Evolutionary conservation across 2,113 vertebrate species (phyloP), one percentile per base, ranked within the genome.

Genomic region (Gasterosteus aculeatus): DNA sequence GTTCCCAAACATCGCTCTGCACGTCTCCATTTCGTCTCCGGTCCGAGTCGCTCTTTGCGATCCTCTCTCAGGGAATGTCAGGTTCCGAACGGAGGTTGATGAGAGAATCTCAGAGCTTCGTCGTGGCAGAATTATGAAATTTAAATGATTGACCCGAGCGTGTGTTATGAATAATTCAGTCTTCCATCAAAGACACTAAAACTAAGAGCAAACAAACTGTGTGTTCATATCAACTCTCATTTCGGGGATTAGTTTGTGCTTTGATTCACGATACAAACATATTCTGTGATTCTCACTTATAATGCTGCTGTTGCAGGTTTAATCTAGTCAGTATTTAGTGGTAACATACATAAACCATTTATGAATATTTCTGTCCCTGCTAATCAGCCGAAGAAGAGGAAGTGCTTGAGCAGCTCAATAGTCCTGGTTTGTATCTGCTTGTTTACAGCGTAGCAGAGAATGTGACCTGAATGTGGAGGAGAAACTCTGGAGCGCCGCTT

Each of bases 401-500:
- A 38, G 14, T 35, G 9, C 41, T 26, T 19, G 11, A 53, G 58
- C 19, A 42, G 62, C 14, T 10, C 2, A 69, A 46, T 5, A 26
- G 29, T 67, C 56, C 75, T 62, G 51, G 8, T 73, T 77, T 82
- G 53, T 74, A 58, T 72, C 71, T 33, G 70, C 51, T 26, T 47
- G 75, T 81, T 83, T 78, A 77, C 44, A 76, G 54, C 29, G 26
- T 18, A 69, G 22, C 42, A 11, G 41, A 57, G 61, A 85, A 69
- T 69, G 58, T 49, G 83, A 84, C 87, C 85, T 85, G 49, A 81
- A 86, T 87, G 78, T 69, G 77, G 57, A 9, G 75, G 68, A 66
- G 58, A 65, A 73, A 72, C 77, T 77, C 69, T 79, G 53, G 66
- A 83, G 87, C 77, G 41, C 67, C 42, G 79, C 77, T 84, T 44